Evolutionary conservation across 2,113 vertebrate species (phyloP).

Genomic region (Aegypius monachus): DNA sequence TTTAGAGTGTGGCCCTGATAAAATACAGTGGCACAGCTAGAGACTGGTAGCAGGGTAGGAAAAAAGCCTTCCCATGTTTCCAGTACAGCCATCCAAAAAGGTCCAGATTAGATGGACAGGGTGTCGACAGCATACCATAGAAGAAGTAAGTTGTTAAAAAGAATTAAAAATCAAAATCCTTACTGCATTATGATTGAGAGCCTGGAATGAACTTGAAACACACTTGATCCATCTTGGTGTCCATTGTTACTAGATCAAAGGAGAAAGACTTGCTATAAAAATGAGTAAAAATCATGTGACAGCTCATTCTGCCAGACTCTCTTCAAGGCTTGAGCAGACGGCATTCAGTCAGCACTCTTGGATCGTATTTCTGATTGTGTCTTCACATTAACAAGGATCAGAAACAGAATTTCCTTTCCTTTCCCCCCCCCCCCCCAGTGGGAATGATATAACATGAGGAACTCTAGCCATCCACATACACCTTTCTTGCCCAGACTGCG

Average conservation of each 20-base stretch:
- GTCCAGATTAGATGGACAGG: not conserved
- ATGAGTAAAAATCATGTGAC: conserved; percentile 8
- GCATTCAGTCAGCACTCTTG: conserved; percentile 5
- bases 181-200: not conserved
- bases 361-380: conserved; percentile 55
- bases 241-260: conserved; percentile 49
- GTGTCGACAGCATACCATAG: not conserved
- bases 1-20: not conserved
- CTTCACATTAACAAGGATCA: conserved; percentile 21
- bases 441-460: not conserved
- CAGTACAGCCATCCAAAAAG: not conserved
- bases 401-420: conserved; percentile 23
- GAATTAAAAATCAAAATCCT: not conserved
- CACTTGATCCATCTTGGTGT: not conserved
- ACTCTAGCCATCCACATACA: not conserved
- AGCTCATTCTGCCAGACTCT: not conserved
- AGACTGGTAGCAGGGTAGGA: not conserved
- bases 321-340: conserved; percentile 31
- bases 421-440: too few species aligned
- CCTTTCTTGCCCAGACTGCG: not conserved
- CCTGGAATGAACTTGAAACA: not conserved
- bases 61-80: not conserved
- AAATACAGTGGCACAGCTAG: not conserved
- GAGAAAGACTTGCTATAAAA: conserved; percentile 1
- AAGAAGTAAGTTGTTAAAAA: not conserved